These are phyloP conservation scores for Apogon hyalosoma DNA, from an alignment of 2,797 vertebrate species.

Conservation along the genomic window DNA sequence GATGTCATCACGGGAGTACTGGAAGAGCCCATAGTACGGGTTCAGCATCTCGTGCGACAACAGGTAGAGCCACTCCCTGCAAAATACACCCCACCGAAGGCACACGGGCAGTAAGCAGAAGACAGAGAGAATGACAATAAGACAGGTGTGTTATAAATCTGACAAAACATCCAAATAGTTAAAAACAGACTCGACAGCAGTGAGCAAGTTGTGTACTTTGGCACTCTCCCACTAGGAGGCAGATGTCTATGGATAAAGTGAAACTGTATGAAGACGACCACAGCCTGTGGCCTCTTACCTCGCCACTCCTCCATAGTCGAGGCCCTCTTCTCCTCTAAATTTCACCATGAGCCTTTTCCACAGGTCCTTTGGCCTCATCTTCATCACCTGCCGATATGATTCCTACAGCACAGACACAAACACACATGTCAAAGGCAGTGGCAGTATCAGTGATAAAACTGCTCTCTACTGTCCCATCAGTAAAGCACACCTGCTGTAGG, in stretches of 20 bases:
- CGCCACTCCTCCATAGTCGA: slow-evolving; percentile 97
- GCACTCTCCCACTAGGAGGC: slow-evolving; percentile 52
- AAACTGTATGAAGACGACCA: not conserved
- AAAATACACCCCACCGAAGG: too few species aligned
- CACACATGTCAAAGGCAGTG: slow-evolving; percentile 4
- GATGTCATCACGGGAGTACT: slow-evolving; percentile 98
- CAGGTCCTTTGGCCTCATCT: slow-evolving; percentile 98
- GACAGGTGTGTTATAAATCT: too few species aligned
- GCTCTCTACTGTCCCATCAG: too few species aligned
- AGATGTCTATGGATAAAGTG: slow-evolving; percentile 3
- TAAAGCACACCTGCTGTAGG: too few species aligned
- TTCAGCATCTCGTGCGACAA: slow-evolving; percentile 99
- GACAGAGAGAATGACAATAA: too few species aligned
- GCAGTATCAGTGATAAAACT: not conserved
- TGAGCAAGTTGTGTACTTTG: not conserved
- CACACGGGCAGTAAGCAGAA: not conserved
- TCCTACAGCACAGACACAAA: slow-evolving; percentile 82
- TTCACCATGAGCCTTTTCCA: slow-evolving; percentile 99
- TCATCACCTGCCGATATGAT: slow-evolving; percentile 98
- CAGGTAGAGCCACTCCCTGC: slow-evolving; percentile 97
- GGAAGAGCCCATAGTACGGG: slow-evolving; percentile 98
- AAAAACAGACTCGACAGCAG: not conserved
- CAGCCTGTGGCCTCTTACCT: slow-evolving; percentile 80
- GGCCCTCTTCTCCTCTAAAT: slow-evolving; percentile 96
- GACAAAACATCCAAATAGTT: too few species aligned